Percentiles rank a stretch among this genome's conserved stretches.
Evolutionary conservation across 2,797 vertebrate species (phyloP).

Genomic region (Novumbra hubbsi): DNA sequence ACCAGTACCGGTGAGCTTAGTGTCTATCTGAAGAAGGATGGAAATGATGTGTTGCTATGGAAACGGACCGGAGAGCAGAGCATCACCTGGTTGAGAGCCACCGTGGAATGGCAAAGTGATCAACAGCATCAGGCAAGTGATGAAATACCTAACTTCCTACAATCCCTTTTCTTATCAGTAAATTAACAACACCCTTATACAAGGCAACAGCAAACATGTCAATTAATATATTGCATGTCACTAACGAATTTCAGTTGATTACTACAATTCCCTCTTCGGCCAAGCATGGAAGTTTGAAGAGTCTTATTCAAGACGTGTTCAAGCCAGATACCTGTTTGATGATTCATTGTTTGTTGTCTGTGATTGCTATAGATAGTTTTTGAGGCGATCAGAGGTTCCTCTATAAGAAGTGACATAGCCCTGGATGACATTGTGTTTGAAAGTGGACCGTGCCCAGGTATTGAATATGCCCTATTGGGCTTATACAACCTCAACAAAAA

Average conservation of each 20-base stretch:
- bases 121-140: constrained; percentile 81
- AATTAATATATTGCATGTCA: no score
- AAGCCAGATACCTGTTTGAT: not conserved
- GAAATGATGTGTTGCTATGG: constrained; percentile 80
- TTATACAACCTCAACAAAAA: not conserved
- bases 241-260: no score
- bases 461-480: not conserved
- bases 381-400: constrained; percentile 84
- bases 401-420: constrained; percentile 88
- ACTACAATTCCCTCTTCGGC: not conserved
- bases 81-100: constrained; percentile 84
- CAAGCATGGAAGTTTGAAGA: not conserved
- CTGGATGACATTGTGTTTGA: constrained; percentile 88
- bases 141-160: constrained; percentile 5
- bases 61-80: constrained; percentile 85
- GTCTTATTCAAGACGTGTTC: not conserved
- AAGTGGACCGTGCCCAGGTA: constrained; percentile 69
- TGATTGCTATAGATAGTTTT: constrained; percentile 81
- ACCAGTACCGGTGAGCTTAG: constrained; percentile 84
- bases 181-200: not conserved
- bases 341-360: not conserved
- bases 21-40: constrained; percentile 73
- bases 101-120: constrained; percentile 80
- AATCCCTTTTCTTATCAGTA: not conserved
- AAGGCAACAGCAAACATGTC: no score